Percentiles rank a stretch among this genome's conserved stretches.
phyloP scores from a whole-genome alignment of 2,888 invertebrate species.

The Suillia variegata region DNA sequence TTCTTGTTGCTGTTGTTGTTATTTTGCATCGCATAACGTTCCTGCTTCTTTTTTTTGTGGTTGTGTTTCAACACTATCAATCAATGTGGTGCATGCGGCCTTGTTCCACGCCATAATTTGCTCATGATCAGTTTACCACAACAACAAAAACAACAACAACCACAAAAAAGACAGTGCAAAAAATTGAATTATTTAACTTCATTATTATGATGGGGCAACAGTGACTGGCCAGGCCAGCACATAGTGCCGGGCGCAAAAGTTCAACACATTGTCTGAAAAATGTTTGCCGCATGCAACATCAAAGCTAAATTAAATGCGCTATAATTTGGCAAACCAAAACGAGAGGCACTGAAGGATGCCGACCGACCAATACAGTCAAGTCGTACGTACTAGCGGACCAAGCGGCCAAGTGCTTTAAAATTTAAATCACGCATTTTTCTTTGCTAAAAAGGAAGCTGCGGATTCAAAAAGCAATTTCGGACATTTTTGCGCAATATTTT shows the following conservation, averaged over 20 bases:
- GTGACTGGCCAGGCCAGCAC: background rate
- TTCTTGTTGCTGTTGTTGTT: too few species aligned
- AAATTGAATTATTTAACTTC: conserved; percentile 18
- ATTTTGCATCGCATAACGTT: too few species aligned
- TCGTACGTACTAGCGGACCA: background rate
- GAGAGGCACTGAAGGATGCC: conserved; percentile 57
- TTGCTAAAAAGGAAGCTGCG: background rate
- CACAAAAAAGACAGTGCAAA: too few species aligned
- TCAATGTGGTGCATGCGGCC: conserved; percentile 22
- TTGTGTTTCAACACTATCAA: conserved; percentile 36
- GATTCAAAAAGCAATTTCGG: background rate
- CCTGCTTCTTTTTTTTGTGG: conserved; percentile 5
- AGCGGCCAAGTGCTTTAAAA: background rate
- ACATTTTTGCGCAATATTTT: too few species aligned
- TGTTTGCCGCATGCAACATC: conserved; percentile 57
- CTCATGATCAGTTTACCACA: conserved; percentile 1
- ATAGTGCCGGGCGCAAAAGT: conserved; percentile 24
- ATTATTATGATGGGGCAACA: conserved; percentile 8
- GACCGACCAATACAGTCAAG: conserved; percentile 21
- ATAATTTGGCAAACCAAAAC: conserved; percentile 57
- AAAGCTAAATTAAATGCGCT: conserved; percentile 59
- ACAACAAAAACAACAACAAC: conserved; percentile 8
- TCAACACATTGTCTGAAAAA: conserved; percentile 42
- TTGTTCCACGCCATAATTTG: conserved; percentile 21
- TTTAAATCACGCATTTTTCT: background rate